Evolutionary conservation across 1,140 invertebrate species (phyloP), one percentile per base, ranked within the genome.

Genomic region (Cryptotermes secundus): DNA sequence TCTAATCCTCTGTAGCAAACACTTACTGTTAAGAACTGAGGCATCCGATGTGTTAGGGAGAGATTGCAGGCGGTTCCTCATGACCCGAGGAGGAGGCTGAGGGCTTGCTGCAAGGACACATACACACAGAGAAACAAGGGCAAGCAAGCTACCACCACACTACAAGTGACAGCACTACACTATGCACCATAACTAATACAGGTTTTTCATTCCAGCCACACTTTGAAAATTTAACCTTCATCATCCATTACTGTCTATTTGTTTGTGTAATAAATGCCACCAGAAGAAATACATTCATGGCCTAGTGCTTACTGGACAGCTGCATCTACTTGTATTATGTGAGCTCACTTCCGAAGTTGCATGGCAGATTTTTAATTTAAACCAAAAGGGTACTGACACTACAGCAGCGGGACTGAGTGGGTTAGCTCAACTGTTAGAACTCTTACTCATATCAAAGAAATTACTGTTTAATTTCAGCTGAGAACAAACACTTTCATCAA

Each of bases 51-150:
- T 82, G 72, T 87, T 89, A 83, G 88, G 88, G 84, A 89, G 87
- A 34, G 88, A 89, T 84, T 88, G 87, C 80, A 89, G 87, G 84
- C 88, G 87, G 83, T 87, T 87, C 86, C 88, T 86, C 83, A 86
- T 86, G 83, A 86, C 87, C 80, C 88, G 86, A 84, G 88, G 87
- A 65, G 88, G 88, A 85, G 88, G 88, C 86, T 87, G 86, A 80
- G 88, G 88, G 86, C 87, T 88, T 65, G 87, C 86, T 87, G 38
- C 83, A 45, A 36, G 34, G 31, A 80, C 80, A 80, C n/a, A 72
- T n/a, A 72, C 59, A 72, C 59, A 72, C 59, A 72, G 59, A 72
- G 59, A 72, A 72, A 72, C 59, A 31, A 72, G 59, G 59, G 26
- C 59, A 72, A 72, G 59, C 59, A 72, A 31, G n/a, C 59, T 72